Evolutionary conservation across 2,888 invertebrate species (phyloP).

Genomic region (Aphidius colemani): DNA sequence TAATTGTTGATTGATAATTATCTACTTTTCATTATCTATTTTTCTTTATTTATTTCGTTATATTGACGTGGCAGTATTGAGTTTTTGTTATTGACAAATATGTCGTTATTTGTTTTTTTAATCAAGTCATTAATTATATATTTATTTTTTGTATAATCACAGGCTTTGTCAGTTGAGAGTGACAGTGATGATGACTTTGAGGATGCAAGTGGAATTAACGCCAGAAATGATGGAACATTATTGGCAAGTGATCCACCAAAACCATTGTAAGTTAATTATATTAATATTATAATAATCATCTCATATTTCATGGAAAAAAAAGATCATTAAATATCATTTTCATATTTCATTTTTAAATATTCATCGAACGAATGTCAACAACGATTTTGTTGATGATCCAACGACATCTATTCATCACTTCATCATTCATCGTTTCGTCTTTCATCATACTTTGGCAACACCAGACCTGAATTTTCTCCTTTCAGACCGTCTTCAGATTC

Average conservation of each 20-base stretch:
- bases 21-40: too few species aligned
- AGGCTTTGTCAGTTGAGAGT: slow-evolving; percentile 58
- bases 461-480: slow-evolving; percentile 62
- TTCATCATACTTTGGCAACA: slow-evolving; percentile 26
- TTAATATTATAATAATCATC: slow-evolving; percentile 3
- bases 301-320: slow-evolving; percentile 5
- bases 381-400: slow-evolving; percentile 30
- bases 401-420: slow-evolving; percentile 31
- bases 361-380: slow-evolving; percentile 11
- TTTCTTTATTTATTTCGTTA: slow-evolving; percentile 6
- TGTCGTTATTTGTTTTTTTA: neutral
- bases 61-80: slow-evolving; percentile 20
- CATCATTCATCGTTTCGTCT: slow-evolving; percentile 30
- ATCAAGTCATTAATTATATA: slow-evolving; percentile 1
- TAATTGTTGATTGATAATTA: too few species aligned
- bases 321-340: slow-evolving; percentile 22
- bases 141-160: slow-evolving; percentile 33
- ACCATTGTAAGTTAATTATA: slow-evolving; percentile 78
- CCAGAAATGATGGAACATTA: slow-evolving; percentile 90
- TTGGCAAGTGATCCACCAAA: slow-evolving; percentile 96
- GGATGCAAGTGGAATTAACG: slow-evolving; percentile 80
- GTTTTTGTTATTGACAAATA: neutral
- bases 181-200: slow-evolving; percentile 80
- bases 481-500: slow-evolving; percentile 61
- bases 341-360: slow-evolving; percentile 29